phyloP scores from a whole-genome alignment of 23 tunicate species.

The Corella eumyota region DNA sequence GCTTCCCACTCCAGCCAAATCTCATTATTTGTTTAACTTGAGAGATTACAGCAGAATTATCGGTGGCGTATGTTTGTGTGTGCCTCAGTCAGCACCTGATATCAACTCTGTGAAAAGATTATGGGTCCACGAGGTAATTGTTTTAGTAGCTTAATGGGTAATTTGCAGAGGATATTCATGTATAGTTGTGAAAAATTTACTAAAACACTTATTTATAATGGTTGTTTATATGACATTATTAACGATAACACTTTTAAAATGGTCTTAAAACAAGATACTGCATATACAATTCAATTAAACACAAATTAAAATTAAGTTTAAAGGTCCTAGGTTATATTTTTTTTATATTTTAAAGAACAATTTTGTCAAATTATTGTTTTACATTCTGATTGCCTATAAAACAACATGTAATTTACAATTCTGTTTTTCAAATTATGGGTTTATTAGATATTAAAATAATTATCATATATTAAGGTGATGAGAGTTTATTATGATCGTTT shows the following conservation, averaged over 20 bases:
- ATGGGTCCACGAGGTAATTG: slow-evolving; percentile 46
- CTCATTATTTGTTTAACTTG: slow-evolving; percentile 92
- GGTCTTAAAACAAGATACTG: no score
- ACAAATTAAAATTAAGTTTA: no score
- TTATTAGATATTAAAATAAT: not conserved
- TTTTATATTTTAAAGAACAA: no score
- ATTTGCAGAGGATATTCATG: no score
- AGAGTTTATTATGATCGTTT: slow-evolving; percentile 96
- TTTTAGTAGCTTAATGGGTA: no score
- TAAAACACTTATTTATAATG: no score
- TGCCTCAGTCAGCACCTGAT: slow-evolving; percentile 59
- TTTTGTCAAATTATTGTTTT: not conserved
- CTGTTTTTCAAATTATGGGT: not conserved
- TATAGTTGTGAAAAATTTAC: no score
- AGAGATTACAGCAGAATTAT: slow-evolving; percentile 89
- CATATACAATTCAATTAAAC: no score
- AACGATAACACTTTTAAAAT: no score
- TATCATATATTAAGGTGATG: slow-evolving; percentile 41
- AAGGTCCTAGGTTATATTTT: no score
- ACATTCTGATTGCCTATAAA: not conserved
- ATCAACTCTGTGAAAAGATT: slow-evolving; percentile 36
- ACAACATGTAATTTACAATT: not conserved
- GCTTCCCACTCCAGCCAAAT: slow-evolving; percentile 94
- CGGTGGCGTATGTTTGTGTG: slow-evolving; percentile 75
- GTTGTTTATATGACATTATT: no score